Conservation (phyloP, 2,113 vertebrate genomes). For the Euleptes europaea region DNA sequence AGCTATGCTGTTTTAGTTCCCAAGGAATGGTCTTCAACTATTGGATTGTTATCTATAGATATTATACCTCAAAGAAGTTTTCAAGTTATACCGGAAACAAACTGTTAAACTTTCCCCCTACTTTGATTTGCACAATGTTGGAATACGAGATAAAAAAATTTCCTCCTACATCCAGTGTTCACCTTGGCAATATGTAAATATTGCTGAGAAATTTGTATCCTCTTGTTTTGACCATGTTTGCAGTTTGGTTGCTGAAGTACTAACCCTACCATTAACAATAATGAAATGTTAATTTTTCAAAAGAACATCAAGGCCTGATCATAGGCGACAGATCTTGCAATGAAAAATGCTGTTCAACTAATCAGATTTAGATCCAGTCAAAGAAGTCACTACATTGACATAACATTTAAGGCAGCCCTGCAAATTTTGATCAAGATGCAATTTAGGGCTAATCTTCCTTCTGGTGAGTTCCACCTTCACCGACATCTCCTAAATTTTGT, state of each 20-base stretch:
- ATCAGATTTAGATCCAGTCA: neutral
- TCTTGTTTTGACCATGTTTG: neutral
- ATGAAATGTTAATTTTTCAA: conserved; percentile 22
- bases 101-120: neutral
- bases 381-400: neutral
- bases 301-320: neutral
- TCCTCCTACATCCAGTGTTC: neutral
- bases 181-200: neutral
- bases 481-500: neutral
- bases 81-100: neutral
- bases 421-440: neutral
- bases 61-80: too few relatives aligned
- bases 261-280: neutral
- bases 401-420: neutral
- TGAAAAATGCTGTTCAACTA: neutral
- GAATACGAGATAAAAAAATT: neutral
- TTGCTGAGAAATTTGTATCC: neutral
- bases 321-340: neutral
- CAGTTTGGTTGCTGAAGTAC: neutral
- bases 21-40: neutral
- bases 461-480: neutral
- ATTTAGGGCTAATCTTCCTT: neutral
- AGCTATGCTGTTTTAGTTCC: neutral
- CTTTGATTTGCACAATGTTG: neutral
- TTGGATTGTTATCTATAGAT: neutral